These are phyloP conservation scores for Piscicola geometra DNA, from an alignment of 2,888 invertebrate genomes.

Conservation along the genomic window DNA sequence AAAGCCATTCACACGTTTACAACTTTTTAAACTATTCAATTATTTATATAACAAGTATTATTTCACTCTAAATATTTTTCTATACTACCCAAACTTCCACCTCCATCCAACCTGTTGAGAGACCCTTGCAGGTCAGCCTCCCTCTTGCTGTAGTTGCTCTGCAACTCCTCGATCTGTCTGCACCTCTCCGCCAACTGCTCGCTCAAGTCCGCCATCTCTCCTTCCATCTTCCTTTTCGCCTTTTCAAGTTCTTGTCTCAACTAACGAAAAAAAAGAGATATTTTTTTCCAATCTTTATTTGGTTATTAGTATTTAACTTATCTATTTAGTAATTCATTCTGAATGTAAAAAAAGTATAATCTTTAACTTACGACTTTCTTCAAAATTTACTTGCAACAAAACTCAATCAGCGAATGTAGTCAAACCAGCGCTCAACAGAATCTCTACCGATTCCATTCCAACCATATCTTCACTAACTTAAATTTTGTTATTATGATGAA, in stretches of 20 bases:
- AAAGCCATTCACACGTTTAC: no score
- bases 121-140: conserved; percentile 89
- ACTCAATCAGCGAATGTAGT: background rate
- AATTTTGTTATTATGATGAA: background rate
- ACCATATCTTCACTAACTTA: background rate
- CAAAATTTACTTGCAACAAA: background rate
- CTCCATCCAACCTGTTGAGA: conserved; percentile 61
- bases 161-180: conserved; percentile 78
- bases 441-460: background rate
- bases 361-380: background rate
- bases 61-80: no score
- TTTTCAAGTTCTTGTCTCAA: conserved; percentile 88
- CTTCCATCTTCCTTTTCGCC: conserved; percentile 67
- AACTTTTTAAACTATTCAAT: background rate
- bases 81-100: no score
- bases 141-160: conserved; percentile 76
- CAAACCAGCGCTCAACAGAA: background rate
- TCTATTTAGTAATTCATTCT: no score
- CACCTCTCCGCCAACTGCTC: conserved; percentile 84
- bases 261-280: no score
- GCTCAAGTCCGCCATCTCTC: conserved; percentile 70
- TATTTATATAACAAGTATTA: background rate
- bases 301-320: no score
- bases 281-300: no score
- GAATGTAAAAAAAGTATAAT: no score